Base-by-base conservation (phyloP, 2,888 invertebrate species). In the Polietes domitor region DNA sequence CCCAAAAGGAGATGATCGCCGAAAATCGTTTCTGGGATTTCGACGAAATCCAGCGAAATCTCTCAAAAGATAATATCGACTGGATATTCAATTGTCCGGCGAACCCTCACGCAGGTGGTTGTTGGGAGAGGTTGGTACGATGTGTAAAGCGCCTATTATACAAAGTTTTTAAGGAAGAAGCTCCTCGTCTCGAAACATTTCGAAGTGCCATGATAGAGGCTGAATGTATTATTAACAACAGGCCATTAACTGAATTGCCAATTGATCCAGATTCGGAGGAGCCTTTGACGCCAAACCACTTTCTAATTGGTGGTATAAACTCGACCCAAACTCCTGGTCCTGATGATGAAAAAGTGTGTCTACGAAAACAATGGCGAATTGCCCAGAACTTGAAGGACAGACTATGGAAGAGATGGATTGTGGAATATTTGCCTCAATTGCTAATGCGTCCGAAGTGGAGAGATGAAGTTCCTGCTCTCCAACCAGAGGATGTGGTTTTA, bases 91-190 rank as follows among this genome's bases (percentile, higher is more conserved):
- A 85, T 63, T 77, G 71, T 32, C 82, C 78, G 17, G 70, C 19
- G 7, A 85, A 86, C 9, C 82, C 85, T 0, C 77, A 74, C 26
- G 86, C 87, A 73, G 88, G 86, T 9, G 88, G 88, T 0, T 79
- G 86, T 32, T 87, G 88, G 88, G 85, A 86, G 61, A 68, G 82
- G 2, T 53, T 86, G 1, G 75, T 85, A 0, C 28, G 24, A 10
- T 77, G 71, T 15, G 65, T 86, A 1, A 85, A 85, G 10, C 71
- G 28, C 7, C 32, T 84, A 6, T 26, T 85, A 1, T 41, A 50
- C 15, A 73, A 70, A 63, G 76, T 79, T 0, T 61, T 85, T 19
- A 63, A 76, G 0, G 76, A 77, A 21, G 77, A 71, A 26, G 26
- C 82, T 0, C 82, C 85, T 1, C 72, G 81, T 0, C 9, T 86